phyloP scores from a whole-genome alignment of 2,888 invertebrate species.

The Drosophila mimetica region DNA sequence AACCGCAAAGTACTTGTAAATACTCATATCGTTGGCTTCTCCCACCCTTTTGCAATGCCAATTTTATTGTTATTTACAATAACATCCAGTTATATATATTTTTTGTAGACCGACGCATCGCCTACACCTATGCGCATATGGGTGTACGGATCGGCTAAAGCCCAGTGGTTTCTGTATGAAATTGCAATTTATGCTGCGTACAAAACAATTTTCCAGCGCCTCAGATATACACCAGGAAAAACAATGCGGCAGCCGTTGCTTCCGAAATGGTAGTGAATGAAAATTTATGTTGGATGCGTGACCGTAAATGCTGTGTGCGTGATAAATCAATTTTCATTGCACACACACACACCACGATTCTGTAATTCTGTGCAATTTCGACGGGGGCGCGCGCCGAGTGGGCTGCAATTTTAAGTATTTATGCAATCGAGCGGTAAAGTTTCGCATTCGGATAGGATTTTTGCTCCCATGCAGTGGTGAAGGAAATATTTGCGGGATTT shows the following conservation, averaged over 20 bases:
- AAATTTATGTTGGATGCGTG: slow-evolving; percentile 76
- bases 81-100: slow-evolving; percentile 1
- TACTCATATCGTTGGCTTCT: slow-evolving; percentile 12
- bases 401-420: slow-evolving; percentile 66
- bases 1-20: slow-evolving; percentile 49
- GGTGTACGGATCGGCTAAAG: slow-evolving; percentile 19
- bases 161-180: slow-evolving; percentile 50
- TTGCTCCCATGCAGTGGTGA: slow-evolving; percentile 17
- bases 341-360: slow-evolving; percentile 54
- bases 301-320: slow-evolving; percentile 76
- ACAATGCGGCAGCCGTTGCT: slow-evolving; percentile 36
- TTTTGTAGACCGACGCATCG: neutral
- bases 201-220: slow-evolving; percentile 67
- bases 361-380: slow-evolving; percentile 73
- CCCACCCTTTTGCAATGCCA: neutral
- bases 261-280: slow-evolving; percentile 72
- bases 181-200: slow-evolving; percentile 64
- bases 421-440: slow-evolving; percentile 43
- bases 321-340: slow-evolving; percentile 78
- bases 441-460: slow-evolving; percentile 28
- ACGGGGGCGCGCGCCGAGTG: slow-evolving; percentile 9
- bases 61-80: slow-evolving; percentile 47
- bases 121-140: slow-evolving; percentile 17
- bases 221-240: slow-evolving; percentile 38
- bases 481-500: slow-evolving; percentile 61